These are phyloP conservation scores for Oostethus manadensis DNA, from an alignment of 2,113 vertebrate genomes.

Conservation along the genomic window DNA sequence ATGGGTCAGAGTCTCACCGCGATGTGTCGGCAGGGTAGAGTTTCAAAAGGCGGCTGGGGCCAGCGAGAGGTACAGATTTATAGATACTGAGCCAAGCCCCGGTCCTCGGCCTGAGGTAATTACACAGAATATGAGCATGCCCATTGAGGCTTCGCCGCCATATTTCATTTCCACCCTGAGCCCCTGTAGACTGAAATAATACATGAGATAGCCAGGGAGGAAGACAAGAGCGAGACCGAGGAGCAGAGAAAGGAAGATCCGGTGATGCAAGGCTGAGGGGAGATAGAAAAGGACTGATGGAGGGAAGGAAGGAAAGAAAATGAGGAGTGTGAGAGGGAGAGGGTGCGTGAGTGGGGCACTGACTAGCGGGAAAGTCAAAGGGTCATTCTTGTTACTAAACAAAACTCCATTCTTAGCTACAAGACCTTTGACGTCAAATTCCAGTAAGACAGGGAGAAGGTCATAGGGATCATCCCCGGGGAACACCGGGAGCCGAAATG, in stretches of 20 bases:
- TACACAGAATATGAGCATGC: constrained; percentile 76
- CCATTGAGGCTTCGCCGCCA: constrained; percentile 69
- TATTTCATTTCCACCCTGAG: constrained; percentile 74
- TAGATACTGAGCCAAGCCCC: constrained; percentile 64
- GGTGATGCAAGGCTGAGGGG: constrained; percentile 52
- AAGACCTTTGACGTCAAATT: constrained; percentile 84
- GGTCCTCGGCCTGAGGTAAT: constrained; percentile 67
- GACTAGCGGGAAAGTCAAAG: constrained; percentile 62
- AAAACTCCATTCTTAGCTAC: constrained; percentile 80
- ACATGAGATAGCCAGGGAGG: constrained; percentile 67
- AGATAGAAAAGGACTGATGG: constrained; percentile 48
- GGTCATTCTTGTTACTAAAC: constrained; percentile 80
- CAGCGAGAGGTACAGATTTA: constrained; percentile 71
- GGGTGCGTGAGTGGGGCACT: constrained; percentile 22
- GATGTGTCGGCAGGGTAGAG: constrained; percentile 63
- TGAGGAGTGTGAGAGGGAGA: constrained; percentile 24
- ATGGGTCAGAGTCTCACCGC: constrained; percentile 77
- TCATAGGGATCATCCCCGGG: constrained; percentile 78
- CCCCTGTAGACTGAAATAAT: constrained; percentile 73
- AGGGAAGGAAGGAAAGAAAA: constrained; percentile 33
- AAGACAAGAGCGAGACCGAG: constrained; percentile 54
- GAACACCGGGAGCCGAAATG: constrained; percentile 79
- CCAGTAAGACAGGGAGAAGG: constrained; percentile 83
- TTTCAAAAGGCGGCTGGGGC: constrained; percentile 69
- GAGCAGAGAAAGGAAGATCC: constrained; percentile 57